phyloP scores from a whole-genome alignment of 2,888 invertebrate species.

The Ditula angustiorana region DNA sequence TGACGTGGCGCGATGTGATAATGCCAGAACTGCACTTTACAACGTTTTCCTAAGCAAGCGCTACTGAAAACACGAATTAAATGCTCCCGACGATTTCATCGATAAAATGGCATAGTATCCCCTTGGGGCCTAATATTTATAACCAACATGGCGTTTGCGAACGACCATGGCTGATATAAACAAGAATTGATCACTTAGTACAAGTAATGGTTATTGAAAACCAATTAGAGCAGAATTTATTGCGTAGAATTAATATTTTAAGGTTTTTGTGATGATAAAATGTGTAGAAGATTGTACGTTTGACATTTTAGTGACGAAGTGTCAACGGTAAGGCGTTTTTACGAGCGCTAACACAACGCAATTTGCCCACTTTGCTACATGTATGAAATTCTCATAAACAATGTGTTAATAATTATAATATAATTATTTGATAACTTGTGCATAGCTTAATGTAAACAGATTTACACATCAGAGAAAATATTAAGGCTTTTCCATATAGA shows the following conservation, averaged over 20 bases:
- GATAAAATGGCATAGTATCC: constrained; percentile 46
- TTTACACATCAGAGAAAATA: too few relatives aligned
- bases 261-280: constrained; percentile 37
- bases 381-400: too few relatives aligned
- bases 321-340: constrained; percentile 17
- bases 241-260: constrained; percentile 28
- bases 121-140: constrained; percentile 42
- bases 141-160: constrained; percentile 40
- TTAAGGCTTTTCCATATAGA: too few relatives aligned
- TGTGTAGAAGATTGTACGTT: constrained; percentile 28
- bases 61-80: constrained; percentile 2
- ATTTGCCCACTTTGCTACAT: too few relatives aligned
- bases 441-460: too few relatives aligned
- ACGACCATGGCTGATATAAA: neutral
- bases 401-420: neutral
- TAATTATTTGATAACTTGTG: neutral
- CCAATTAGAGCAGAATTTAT: constrained; percentile 4
- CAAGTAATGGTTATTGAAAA: neutral
- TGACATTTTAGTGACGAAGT: constrained; percentile 32
- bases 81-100: constrained; percentile 33
- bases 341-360: neutral
- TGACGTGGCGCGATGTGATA: constrained; percentile 22
- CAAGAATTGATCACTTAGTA: constrained; percentile 4
- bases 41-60: constrained; percentile 18
- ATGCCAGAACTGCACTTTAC: constrained; percentile 30